These are phyloP conservation scores for Glaucidium brasilianum DNA, from an alignment of 2,113 vertebrate species.

Conservation along the genomic window DNA sequence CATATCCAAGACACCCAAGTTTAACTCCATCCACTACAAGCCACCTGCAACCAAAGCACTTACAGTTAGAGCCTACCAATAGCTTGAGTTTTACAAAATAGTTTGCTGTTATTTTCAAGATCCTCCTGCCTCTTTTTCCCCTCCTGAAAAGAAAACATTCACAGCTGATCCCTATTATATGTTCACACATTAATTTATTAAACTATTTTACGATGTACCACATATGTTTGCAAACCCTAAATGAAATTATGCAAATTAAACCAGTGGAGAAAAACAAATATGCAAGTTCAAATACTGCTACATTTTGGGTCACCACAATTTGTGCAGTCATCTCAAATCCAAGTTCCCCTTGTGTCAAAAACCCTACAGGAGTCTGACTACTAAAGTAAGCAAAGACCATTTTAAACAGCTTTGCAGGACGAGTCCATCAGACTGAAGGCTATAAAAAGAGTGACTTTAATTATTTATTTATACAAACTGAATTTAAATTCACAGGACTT, in stretches of 20 bases:
- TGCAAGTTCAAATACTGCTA: not conserved
- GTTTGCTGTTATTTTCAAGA: not conserved
- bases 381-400: not conserved
- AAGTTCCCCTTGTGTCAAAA: not conserved
- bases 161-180: not conserved
- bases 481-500: not conserved
- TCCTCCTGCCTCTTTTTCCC: not conserved
- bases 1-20: not conserved
- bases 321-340: not conserved
- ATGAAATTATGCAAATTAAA: slow-evolving; percentile 16
- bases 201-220: not conserved
- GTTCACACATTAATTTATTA: not conserved
- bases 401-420: not conserved
- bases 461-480: not conserved
- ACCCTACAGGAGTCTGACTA: not conserved
- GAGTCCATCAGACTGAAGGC: not conserved
- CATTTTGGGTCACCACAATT: not conserved
- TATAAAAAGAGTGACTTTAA: not conserved
- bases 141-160: not conserved
- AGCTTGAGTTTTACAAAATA: not conserved
- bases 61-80: not conserved
- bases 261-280: not conserved
- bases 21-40: not conserved
- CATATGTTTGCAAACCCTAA: not conserved
- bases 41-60: not conserved